Percentiles rank a stretch among this genome's conserved stretches.
phyloP scores from a whole-genome alignment of 2,888 invertebrate genomes.

The Glaucopsyche alexis region DNA sequence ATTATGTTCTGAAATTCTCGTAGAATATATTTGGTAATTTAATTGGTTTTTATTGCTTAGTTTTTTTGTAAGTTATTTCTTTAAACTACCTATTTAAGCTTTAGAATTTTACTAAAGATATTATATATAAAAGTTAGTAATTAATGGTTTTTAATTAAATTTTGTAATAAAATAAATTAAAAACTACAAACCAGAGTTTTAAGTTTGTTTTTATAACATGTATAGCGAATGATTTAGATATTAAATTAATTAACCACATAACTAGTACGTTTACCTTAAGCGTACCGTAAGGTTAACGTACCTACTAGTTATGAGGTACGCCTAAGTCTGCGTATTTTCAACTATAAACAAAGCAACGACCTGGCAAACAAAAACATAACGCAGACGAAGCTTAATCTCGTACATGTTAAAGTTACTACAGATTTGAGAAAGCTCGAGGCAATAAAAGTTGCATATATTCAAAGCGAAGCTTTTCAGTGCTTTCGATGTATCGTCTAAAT shows the following conservation, averaged over 20 bases:
- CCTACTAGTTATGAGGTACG: no score
- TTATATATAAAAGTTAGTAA: no score
- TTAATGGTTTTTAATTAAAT: no score
- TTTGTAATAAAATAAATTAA: no score
- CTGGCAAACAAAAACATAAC: not conserved
- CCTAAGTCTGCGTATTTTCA: constrained; percentile 1
- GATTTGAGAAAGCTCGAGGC: not conserved
- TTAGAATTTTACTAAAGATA: no score
- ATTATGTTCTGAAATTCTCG: constrained; percentile 79
- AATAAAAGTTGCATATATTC: constrained; percentile 11
- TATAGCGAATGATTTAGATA: no score
- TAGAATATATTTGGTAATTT: constrained; percentile 66
- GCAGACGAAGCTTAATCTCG: not conserved
- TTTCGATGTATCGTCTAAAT: constrained; percentile 21
- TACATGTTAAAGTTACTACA: constrained; percentile 7
- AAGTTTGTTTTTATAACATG: no score
- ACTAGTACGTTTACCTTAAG: not conserved
- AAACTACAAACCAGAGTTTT: no score
- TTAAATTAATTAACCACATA: not conserved
- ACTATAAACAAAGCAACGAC: constrained; percentile 3
- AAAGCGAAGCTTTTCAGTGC: constrained; percentile 2
- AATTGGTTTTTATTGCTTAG: not conserved
- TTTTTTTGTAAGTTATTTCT: not conserved
- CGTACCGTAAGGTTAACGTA: not conserved
- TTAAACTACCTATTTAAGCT: no score